Conservation (phyloP, 2,888 invertebrate genomes). For the Epistrophe grossulariae region DNA sequence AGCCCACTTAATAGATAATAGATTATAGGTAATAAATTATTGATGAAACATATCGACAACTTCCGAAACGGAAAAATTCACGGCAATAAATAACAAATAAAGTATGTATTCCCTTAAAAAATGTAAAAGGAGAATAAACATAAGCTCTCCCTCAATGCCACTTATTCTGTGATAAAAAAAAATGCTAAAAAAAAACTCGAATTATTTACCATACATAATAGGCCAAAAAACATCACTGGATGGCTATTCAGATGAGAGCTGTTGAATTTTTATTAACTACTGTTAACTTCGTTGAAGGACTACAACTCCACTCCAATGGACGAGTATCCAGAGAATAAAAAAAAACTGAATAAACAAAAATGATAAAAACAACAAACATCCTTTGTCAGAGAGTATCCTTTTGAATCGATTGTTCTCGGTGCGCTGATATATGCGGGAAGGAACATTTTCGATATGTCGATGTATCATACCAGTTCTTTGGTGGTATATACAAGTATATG, state of each 20-base stretch:
- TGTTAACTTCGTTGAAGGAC: conserved; percentile 73
- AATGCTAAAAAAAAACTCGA: conserved; percentile 51
- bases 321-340: conserved; percentile 35
- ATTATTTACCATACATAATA: conserved; percentile 75
- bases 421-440: conserved; percentile 56
- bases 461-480: conserved; percentile 47
- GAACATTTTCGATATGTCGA: conserved; percentile 59
- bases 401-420: conserved; percentile 57
- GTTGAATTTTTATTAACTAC: conserved; percentile 76
- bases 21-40: conserved; percentile 54
- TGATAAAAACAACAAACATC: conserved; percentile 56
- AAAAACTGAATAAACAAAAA: conserved; percentile 53
- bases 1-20: conserved; percentile 31
- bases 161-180: conserved; percentile 33
- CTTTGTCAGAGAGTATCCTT: conserved; percentile 69
- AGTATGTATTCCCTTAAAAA: conserved; percentile 53
- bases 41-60: conserved; percentile 33
- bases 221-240: conserved; percentile 69
- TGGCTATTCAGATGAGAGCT: conserved; percentile 75
- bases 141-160: conserved; percentile 48
- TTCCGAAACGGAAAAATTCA: conserved; percentile 56
- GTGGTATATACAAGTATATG: conserved; percentile 52
- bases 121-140: conserved; percentile 42
- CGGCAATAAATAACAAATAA: conserved; percentile 65
- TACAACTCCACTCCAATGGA: conserved; percentile 55